Conservation (phyloP, 2,797 vertebrate genomes). For the Enteromius viviparus region DNA sequence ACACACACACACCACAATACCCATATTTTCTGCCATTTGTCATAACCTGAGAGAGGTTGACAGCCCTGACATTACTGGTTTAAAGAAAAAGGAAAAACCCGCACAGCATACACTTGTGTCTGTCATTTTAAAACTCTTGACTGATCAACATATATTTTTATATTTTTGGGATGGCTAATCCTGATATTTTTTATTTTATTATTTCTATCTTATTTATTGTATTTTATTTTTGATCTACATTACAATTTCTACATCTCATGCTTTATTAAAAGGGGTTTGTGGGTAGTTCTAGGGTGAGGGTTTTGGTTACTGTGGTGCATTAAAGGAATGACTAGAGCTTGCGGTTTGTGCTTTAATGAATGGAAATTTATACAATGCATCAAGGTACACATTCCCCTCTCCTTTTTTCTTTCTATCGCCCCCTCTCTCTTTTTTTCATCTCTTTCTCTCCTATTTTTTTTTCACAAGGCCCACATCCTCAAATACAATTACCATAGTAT, state of each 20-base stretch:
- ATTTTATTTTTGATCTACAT: background rate
- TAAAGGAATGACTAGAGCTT: conserved; percentile 13
- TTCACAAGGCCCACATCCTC: conserved; percentile 5
- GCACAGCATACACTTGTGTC: background rate
- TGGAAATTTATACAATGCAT: conserved; percentile 49
- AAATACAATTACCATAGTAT: conserved; percentile 24
- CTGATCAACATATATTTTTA: background rate
- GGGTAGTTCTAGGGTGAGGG: background rate
- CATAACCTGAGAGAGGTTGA: conserved; percentile 19
- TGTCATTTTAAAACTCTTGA: background rate
- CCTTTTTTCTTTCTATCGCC: background rate
- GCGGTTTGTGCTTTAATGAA: conserved; percentile 17
- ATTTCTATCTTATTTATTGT: background rate
- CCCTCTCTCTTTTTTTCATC: background rate
- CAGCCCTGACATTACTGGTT: background rate
- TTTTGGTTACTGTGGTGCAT: conserved; percentile 1
- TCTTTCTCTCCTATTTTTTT: conserved; percentile 1
- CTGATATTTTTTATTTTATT: background rate
- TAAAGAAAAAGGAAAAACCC: background rate
- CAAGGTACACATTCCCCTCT: conserved; percentile 11
- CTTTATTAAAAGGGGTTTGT: conserved; percentile 7
- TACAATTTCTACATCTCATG: background rate
- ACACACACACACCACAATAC: background rate
- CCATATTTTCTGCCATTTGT: conserved; percentile 7
- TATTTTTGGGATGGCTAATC: background rate